phyloP scores from a whole-genome alignment of 2,113 vertebrate genomes.

The Mirounga angustirostris region DNA sequence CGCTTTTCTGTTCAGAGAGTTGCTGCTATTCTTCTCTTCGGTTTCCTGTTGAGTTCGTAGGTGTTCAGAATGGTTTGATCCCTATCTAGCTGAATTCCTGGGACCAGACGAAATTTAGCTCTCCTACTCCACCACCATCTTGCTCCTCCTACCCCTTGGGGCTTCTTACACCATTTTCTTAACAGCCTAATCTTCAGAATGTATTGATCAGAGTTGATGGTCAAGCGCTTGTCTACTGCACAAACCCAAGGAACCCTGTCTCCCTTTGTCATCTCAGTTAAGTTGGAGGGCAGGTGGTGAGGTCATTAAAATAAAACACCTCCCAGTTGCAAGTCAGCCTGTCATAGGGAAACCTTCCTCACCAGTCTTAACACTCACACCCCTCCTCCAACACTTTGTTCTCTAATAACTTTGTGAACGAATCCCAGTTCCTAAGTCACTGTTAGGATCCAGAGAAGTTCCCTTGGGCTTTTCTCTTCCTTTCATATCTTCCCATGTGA shows the following conservation, averaged over 20 bases:
- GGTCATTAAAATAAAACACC: not conserved
- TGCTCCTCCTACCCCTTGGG: not conserved
- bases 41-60: too few relatives aligned
- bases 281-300: not conserved
- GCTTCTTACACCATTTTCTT: not conserved
- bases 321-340: not conserved
- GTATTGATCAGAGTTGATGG: not conserved
- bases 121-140: too few relatives aligned
- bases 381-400: not conserved
- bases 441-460: not conserved
- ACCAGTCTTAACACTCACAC: not conserved
- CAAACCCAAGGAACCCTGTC: not conserved
- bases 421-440: not conserved
- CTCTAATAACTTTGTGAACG: not conserved
- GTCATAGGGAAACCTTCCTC: not conserved
- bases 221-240: not conserved
- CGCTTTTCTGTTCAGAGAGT: too few relatives aligned
- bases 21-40: too few relatives aligned
- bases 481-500: not conserved
- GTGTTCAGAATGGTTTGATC: too few relatives aligned
- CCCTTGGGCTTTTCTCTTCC: not conserved
- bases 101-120: too few relatives aligned
- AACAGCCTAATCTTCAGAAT: not conserved
- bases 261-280: not conserved
- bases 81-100: too few relatives aligned